Evolutionary conservation across 2,113 vertebrate genomes (phyloP).

Genomic region (Boleophthalmus pectinirostris): DNA sequence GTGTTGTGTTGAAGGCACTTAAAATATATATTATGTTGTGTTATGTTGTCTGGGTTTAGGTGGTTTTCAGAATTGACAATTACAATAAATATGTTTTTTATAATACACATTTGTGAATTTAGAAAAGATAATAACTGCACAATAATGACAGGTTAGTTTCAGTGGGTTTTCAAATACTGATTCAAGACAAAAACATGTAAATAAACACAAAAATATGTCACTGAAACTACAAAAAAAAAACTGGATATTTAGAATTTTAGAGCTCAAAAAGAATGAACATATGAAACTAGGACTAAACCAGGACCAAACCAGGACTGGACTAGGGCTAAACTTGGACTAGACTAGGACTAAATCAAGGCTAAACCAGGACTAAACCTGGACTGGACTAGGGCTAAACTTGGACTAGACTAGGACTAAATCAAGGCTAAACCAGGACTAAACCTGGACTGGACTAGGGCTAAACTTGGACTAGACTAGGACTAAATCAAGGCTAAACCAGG

Average conservation of each 20-base stretch:
- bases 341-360: no score
- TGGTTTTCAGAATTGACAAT: background rate
- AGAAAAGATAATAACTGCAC: background rate
- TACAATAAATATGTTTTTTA: background rate
- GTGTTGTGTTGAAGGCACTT: conserved; percentile 5
- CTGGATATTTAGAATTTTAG: background rate
- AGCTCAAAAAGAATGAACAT: no score
- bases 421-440: no score
- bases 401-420: no score
- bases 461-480: no score
- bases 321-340: no score
- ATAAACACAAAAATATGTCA: background rate
- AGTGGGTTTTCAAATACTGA: background rate
- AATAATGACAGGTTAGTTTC: background rate
- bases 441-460: no score
- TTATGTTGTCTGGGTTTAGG: background rate
- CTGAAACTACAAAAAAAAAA: background rate
- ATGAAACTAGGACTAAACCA: no score
- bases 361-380: no score
- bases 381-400: no score
- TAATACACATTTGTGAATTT: background rate
- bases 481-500: no score
- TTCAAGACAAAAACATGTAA: background rate
- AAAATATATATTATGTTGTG: conserved; percentile 18
- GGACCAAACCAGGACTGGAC: no score